Percentiles rank a stretch among this genome's conserved stretches.
These are phyloP conservation scores for Helostoma temminkii DNA, from an alignment of 2,797 vertebrate genomes.

Conservation along the genomic window DNA sequence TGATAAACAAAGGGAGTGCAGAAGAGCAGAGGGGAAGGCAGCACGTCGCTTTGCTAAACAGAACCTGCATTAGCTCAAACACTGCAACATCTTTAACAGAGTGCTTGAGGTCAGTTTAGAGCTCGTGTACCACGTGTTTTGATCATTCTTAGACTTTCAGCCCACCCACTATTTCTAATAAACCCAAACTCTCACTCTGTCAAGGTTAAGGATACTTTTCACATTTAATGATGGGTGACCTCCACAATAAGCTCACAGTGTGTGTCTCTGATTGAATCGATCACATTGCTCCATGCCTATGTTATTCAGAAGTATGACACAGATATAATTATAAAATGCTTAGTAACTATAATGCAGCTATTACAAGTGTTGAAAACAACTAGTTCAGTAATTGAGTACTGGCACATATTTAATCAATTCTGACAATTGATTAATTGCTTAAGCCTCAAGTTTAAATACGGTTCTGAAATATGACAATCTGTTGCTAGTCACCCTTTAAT, in stretches of 20 bases:
- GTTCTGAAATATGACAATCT: neutral
- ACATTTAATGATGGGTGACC: slow-evolving; percentile 73
- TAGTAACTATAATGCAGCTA: neutral
- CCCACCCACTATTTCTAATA: slow-evolving; percentile 8
- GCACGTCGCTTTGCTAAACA: slow-evolving; percentile 31
- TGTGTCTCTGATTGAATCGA: slow-evolving; percentile 73
- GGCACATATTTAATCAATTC: neutral
- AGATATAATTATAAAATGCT: neutral
- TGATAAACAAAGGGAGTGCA: slow-evolving; percentile 77
- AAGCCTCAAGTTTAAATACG: fast-evolving
- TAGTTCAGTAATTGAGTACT: too few species aligned
- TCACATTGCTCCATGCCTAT: slow-evolving; percentile 40
- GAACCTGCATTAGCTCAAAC: neutral
- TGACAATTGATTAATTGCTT: neutral
- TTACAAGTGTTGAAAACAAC: neutral
- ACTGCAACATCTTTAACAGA: neutral
- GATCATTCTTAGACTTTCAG: slow-evolving; percentile 3
- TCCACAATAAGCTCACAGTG: slow-evolving; percentile 72
- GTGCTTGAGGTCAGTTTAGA: slow-evolving; percentile 2
- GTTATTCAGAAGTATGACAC: slow-evolving; percentile 25
- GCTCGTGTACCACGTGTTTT: too few species aligned
- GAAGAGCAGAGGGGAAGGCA: slow-evolving; percentile 10
- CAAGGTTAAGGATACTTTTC: slow-evolving; percentile 24
- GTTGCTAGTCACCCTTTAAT: neutral
- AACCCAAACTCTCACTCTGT: slow-evolving; percentile 4